These are phyloP conservation scores for Hydrocynus forskahlii DNA, from an alignment of 2,797 vertebrate species.

Conservation along the genomic window DNA sequence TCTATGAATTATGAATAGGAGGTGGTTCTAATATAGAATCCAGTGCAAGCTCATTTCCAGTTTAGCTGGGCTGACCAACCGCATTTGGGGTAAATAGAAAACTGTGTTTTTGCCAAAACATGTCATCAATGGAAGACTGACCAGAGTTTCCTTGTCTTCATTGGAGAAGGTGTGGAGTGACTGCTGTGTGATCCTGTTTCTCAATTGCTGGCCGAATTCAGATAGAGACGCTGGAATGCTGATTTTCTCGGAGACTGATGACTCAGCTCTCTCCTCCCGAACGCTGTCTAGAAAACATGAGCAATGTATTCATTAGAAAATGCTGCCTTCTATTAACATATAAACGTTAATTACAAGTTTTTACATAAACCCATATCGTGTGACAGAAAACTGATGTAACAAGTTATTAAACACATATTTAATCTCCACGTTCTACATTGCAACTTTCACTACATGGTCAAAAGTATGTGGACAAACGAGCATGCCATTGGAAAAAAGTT, in stretches of 20 bases:
- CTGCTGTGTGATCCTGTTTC: constrained; percentile 46
- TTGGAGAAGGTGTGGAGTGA: constrained; percentile 20
- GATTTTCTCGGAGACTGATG: constrained; percentile 28
- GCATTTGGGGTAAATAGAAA: too few species aligned
- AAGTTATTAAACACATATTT: not conserved
- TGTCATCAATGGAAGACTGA: constrained; percentile 26
- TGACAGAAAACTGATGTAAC: not conserved
- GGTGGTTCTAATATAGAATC: not conserved
- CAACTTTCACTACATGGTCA: too few species aligned
- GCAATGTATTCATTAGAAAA: not conserved
- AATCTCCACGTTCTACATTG: too few species aligned
- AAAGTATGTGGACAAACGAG: too few species aligned
- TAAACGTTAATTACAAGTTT: not conserved
- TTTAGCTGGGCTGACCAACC: too few species aligned
- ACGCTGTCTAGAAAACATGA: constrained; percentile 38
- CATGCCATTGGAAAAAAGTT: too few species aligned
- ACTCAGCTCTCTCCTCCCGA: constrained; percentile 25
- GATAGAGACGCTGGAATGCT: constrained; percentile 46
- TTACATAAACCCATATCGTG: not conserved
- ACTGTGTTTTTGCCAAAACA: too few species aligned
- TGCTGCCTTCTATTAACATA: not conserved
- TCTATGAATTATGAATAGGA: too few species aligned
- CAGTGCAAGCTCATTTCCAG: not conserved
- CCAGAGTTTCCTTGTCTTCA: constrained; percentile 60
- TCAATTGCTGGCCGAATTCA: constrained; percentile 53